These are phyloP conservation scores for Baronia brevicornis DNA, from an alignment of 2,888 invertebrate species.

Conservation along the genomic window DNA sequence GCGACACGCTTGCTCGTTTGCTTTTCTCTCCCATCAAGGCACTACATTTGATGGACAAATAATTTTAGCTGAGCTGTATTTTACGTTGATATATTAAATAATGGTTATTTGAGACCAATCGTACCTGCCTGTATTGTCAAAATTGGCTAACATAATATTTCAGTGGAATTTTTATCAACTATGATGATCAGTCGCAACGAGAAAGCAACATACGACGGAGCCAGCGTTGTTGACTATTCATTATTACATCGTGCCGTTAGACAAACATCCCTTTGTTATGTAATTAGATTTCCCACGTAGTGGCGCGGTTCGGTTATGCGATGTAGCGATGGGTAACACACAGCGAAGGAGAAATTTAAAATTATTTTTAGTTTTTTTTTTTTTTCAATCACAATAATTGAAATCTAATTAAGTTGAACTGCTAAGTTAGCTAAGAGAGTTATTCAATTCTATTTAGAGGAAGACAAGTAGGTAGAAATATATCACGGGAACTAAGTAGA, in stretches of 20 bases:
- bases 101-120: too few species aligned
- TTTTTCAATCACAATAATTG: slow-evolving; percentile 1
- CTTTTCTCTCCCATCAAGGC: too few species aligned
- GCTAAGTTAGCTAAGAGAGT: slow-evolving; percentile 27
- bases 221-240: slow-evolving; percentile 66
- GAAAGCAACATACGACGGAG: slow-evolving; percentile 32
- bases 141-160: too few species aligned
- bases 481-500: slow-evolving; percentile 54
- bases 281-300: slow-evolving; percentile 59
- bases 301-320: slow-evolving; percentile 39
- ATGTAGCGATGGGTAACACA: too few species aligned
- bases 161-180: too few species aligned
- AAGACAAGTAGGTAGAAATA: slow-evolving; percentile 41
- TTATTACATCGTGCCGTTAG: slow-evolving; percentile 60
- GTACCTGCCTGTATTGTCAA: too few species aligned
- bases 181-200: slow-evolving; percentile 37
- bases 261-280: slow-evolving; percentile 56
- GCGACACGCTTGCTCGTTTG: too few species aligned
- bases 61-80: slow-evolving; percentile 40
- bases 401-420: slow-evolving; percentile 39
- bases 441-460: slow-evolving; percentile 35
- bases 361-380: not conserved
- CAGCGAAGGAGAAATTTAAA: slow-evolving; percentile 8
- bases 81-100: too few species aligned
- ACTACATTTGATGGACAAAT: slow-evolving; percentile 31